Evolutionary conservation across 2,797 vertebrate genomes (phyloP).

Genomic region (Forpus xanthops): DNA sequence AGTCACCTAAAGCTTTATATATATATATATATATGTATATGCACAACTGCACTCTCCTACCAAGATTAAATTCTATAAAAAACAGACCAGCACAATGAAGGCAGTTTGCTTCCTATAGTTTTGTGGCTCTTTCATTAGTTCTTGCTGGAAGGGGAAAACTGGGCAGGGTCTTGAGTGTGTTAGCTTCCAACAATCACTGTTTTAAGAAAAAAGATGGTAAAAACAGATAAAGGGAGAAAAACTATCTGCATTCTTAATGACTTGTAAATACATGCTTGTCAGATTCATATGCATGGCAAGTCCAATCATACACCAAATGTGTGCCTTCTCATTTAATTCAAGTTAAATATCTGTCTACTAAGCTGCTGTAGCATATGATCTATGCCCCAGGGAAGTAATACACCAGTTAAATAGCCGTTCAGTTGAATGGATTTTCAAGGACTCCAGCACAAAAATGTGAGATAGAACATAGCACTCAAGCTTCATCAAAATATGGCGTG

Average conservation of each 20-base stretch:
- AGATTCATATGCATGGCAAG: conserved; percentile 26
- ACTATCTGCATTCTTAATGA: not conserved
- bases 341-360: conserved; percentile 9
- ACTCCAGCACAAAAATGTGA: not conserved
- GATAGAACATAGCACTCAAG: not conserved
- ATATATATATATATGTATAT: not conserved
- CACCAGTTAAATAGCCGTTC: conserved; percentile 26
- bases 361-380: not conserved
- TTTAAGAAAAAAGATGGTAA: not conserved
- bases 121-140: not conserved
- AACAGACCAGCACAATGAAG: not conserved
- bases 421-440: conserved; percentile 54
- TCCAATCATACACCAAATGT: not conserved
- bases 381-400: conserved; percentile 18
- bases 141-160: not conserved
- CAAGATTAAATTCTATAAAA: not conserved
- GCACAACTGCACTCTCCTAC: not conserved
- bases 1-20: not conserved
- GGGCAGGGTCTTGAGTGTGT: not conserved
- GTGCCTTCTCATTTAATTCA: not conserved
- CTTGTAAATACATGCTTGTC: conserved; percentile 13
- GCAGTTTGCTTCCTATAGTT: not conserved
- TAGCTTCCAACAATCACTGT: not conserved
- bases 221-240: not conserved
- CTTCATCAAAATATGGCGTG: not conserved